A percentile compares a stretch with the other conserved stretches of the same genome.
Evolutionary conservation across 2,888 invertebrate genomes (phyloP).

Genomic region (Drosophila kambysellisi): DNA sequence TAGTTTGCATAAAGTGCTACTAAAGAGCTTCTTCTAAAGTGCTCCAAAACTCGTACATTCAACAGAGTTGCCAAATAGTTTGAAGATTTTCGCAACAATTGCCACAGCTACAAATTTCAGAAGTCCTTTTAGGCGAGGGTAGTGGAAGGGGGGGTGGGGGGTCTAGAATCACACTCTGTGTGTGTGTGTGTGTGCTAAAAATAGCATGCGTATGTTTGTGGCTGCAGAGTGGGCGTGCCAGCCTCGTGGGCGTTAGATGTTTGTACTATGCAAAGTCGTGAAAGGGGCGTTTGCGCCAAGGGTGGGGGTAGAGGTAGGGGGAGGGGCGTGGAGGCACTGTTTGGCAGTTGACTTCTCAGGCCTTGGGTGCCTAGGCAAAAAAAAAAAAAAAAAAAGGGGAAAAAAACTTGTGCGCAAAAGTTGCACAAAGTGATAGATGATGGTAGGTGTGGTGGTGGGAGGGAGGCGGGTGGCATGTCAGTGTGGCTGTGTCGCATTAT

Average conservation of each 20-base stretch:
- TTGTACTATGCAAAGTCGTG: conserved; percentile 16
- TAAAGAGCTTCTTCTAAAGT: neutral
- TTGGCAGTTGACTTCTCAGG: conserved; percentile 30
- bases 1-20: neutral
- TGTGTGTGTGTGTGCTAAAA: conserved; percentile 26
- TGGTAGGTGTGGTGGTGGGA: neutral
- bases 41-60: neutral
- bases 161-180: neutral
- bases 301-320: neutral
- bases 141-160: too few relatives aligned
- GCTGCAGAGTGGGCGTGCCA: conserved; percentile 18
- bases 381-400: neutral
- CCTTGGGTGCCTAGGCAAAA: conserved; percentile 12
- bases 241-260: conserved; percentile 10
- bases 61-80: conserved; percentile 1
- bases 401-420: conserved; percentile 27
- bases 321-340: neutral
- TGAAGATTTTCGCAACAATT: conserved; percentile 1
- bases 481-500: conserved; percentile 68
- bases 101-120: neutral
- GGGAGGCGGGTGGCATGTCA: conserved; percentile 2
- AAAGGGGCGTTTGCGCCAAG: conserved; percentile 1
- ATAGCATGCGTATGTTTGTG: conserved; percentile 42
- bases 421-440: conserved; percentile 19
- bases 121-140: neutral